phyloP scores from a whole-genome alignment of 2,888 invertebrate species.

The Chirona hameri region DNA sequence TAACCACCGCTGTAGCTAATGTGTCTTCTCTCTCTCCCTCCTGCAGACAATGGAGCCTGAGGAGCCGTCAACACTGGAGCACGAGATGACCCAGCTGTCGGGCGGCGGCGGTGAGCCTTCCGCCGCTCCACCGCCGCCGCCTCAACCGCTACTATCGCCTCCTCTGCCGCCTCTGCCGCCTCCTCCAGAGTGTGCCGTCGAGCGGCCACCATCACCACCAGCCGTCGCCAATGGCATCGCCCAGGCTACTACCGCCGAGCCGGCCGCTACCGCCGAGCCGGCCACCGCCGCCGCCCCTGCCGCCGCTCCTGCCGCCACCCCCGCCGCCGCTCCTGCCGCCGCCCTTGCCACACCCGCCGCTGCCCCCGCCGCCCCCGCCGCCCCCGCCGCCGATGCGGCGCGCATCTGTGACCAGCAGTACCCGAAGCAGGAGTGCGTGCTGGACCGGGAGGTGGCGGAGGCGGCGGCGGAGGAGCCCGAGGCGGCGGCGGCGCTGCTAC shows the following conservation, averaged over 20 bases:
- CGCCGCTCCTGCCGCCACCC: not conserved
- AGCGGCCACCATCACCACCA: too few species aligned
- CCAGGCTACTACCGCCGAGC: not conserved
- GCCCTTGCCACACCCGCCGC: not conserved
- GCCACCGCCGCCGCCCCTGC: not conserved
- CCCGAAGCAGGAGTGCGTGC: not conserved
- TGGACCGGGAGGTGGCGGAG: not conserved
- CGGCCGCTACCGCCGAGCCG: too few species aligned
- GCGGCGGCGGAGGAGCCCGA: not conserved
- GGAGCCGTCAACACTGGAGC: not conserved
- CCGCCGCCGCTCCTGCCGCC: not conserved
- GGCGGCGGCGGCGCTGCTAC: not conserved
- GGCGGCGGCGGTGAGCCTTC: not conserved
- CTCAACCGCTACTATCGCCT: not conserved
- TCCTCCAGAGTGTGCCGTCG: not conserved
- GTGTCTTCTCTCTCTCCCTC: not conserved
- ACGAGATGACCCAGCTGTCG: not conserved
- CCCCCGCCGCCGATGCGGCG: not conserved
- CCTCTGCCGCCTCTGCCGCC: not conserved
- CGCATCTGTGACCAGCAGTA: not conserved
- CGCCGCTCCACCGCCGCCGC: not conserved
- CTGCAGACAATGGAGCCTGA: constrained; percentile 13
- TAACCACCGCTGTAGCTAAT: too few species aligned
- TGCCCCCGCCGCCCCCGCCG: not conserved
- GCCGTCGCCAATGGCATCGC: not conserved